phyloP scores from a whole-genome alignment of 2,113 vertebrate genomes.

The Sisor rabdophorus region DNA sequence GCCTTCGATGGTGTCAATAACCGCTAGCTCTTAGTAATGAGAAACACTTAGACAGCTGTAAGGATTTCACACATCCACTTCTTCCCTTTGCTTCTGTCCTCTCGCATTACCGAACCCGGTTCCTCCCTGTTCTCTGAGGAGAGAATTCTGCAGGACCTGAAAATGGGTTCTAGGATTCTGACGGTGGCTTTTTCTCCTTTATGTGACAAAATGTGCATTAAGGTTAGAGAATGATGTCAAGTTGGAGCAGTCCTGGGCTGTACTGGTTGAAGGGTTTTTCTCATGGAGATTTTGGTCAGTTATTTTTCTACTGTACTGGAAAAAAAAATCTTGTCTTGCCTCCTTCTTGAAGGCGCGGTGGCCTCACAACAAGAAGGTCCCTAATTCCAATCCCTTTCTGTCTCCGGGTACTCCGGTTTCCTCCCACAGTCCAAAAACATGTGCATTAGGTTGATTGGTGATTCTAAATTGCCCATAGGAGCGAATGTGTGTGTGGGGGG shows the following conservation, averaged over 20 bases:
- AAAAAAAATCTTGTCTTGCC: neutral
- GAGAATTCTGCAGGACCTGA: neutral
- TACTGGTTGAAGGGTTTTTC: neutral
- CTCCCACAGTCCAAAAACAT: no score
- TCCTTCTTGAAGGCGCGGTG: no score
- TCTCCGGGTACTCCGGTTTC: no score
- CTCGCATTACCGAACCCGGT: slow-evolving; percentile 37
- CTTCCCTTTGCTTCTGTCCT: slow-evolving; percentile 26
- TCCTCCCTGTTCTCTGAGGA: slow-evolving; percentile 21
- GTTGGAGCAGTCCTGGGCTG: slow-evolving; percentile 1
- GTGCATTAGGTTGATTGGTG: no score
- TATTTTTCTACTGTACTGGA: neutral
- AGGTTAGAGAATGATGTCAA: neutral
- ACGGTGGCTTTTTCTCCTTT: neutral
- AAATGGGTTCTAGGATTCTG: slow-evolving; percentile 32
- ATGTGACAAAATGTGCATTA: neutral
- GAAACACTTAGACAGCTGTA: slow-evolving; percentile 23
- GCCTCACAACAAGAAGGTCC: no score
- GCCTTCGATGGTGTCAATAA: slow-evolving; percentile 23
- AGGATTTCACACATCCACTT: slow-evolving; percentile 23
- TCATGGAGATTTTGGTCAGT: neutral
- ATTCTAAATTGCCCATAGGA: no score
- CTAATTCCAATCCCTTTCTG: no score
- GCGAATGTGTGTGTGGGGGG: no score
- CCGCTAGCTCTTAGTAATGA: slow-evolving; percentile 33